Evolutionary conservation across 2,888 invertebrate species (phyloP), one percentile per base, ranked within the genome.

Genomic region (Sericinus montela): DNA sequence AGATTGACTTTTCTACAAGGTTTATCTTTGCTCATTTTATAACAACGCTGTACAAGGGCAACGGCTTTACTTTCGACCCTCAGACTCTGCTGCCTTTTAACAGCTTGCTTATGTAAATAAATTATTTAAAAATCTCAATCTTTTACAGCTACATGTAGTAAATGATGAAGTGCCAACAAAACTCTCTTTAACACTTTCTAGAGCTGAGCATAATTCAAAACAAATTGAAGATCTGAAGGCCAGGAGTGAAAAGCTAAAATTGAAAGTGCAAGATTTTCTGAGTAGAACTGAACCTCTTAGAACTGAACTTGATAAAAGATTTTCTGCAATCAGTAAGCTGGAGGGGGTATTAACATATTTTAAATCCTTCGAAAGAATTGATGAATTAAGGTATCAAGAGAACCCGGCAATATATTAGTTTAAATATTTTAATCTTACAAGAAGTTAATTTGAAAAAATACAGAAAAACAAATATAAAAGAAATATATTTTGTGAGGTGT

Each of bases 291-390:
- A 79, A 55, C 80, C 85, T 23, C 71, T 92, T 16, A 69, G 82
- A 41, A 62, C 63, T 19, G 88, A 91, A 60, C 67, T 92, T 25
- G 75, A 84, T 50, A 78, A 72, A 48, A 67, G 78, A 40, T 82
- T 83, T 59, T 74, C 83, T 58, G 79, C 91, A 1, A 81, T 90
- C 34, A 72, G 72, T 29, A 90, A 91, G 62, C 69, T 94, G 1
- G 84, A 91, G 57, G 88, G 90, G 53, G 90, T 91, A 47, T 79
- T 94, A 11, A 75, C 91, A 35, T 96, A 96, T 75, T 76, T 95
- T 48, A 91, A 90, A 65, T 90, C 94, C 36, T 88, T 94, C 58
- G 91, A 93, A 65, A 91, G 91, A 64, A 90, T 95, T 59, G 93
- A 95, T 67, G 91, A 93, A 56, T 80, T 95, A 45, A 93, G 94